These are phyloP conservation scores for Lepus americanus DNA, from an alignment of 2,113 vertebrate genomes.

Conservation along the genomic window DNA sequence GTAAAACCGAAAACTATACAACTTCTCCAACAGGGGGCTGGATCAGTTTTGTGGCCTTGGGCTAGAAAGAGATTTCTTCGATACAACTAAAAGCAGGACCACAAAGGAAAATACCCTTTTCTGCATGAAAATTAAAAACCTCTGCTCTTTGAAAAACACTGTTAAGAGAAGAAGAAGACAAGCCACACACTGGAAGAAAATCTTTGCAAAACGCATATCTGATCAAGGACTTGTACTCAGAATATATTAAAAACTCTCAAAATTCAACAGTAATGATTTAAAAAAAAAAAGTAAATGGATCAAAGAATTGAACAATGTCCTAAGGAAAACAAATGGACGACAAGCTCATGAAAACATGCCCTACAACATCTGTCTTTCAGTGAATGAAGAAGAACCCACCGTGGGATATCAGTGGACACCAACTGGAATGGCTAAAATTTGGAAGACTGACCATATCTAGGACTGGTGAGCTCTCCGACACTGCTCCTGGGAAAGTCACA, in stretches of 20 bases:
- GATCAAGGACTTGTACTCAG: background rate
- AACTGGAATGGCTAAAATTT: background rate
- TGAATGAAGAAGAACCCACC: too few species aligned
- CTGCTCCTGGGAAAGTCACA: background rate
- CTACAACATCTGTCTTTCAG: background rate
- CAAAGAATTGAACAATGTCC: background rate
- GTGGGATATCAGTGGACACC: background rate
- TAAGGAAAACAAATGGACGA: background rate
- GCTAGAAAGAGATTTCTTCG: background rate
- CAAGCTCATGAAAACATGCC: background rate
- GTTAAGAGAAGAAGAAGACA: background rate
- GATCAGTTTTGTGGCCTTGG: background rate
- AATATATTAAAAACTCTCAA: background rate
- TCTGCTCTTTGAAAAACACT: background rate
- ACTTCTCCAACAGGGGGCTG: too few species aligned
- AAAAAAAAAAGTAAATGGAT: background rate
- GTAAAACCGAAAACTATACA: background rate
- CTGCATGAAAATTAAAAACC: background rate
- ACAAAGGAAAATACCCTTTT: background rate
- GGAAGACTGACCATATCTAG: background rate
- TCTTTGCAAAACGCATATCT: background rate
- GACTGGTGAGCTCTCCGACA: background rate
- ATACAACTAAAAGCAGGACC: background rate
- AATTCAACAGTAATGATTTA: background rate
- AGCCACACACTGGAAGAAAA: background rate